Evolutionary conservation across 2,113 vertebrate species (phyloP), one percentile per base, ranked within the genome.

Genomic region (Aix galericulata): DNA sequence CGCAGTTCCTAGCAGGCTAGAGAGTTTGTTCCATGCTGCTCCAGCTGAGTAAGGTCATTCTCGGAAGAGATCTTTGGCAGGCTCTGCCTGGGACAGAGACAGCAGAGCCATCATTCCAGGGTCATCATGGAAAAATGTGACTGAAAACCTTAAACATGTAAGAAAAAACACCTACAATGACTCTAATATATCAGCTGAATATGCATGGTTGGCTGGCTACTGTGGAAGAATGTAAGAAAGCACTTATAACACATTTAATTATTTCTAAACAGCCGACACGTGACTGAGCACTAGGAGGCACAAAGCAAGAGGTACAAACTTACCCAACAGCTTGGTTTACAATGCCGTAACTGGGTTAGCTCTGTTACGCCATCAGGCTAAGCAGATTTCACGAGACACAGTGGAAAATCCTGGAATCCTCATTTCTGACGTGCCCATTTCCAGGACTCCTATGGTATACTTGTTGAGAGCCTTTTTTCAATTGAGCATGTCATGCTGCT

Each of bases 31-130:
- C 79, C 90, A 36, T 40, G 82, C 36, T 94, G 58, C 58, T 84
- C 81, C 53, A 77, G 56, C 23, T 64, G 86, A 94, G 52, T 75
- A 91, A 64, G 56, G 83, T 83, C 26, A 69, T 96, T 88, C 88
- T 84, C 92, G 92, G 92, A 97, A 97, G 76, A 86, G 80, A 64
- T 60, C 48, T 95, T 89, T 93, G 92, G 73, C 88, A 95, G 58
- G 17, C 36, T 92, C 53, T 53, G 31, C 32, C 72, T 69, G 36
- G 58, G 53, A 91, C 58, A 86, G 81, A 92, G 71, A 86, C 12
- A 66, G 40, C 83, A 66, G 66, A 89, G 38, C 55, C 71, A 67
- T 83, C 0, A 0, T 50, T 86, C 81, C 75, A 73, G 38, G 0
- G 11, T 63, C 86, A 82, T 74, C 8, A 2, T 3, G 60, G 60